phyloP scores from a whole-genome alignment of 2,797 vertebrate genomes.

The Labeo calbasu region DNA sequence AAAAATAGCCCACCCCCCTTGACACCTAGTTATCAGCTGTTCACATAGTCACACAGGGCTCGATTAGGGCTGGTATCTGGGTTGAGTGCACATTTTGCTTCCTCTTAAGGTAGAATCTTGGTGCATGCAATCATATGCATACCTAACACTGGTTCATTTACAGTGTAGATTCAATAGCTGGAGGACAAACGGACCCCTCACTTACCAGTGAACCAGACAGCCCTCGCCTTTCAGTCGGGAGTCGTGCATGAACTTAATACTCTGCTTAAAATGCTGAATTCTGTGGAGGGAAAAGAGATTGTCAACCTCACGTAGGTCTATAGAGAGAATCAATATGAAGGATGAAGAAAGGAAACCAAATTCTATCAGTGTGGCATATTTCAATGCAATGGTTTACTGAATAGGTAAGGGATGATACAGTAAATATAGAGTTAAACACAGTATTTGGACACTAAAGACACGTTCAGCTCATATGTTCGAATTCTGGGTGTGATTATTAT shows the following conservation, averaged over 20 bases:
- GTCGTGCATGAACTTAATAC: conserved; percentile 92
- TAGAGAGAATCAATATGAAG: not conserved
- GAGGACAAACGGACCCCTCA: not conserved
- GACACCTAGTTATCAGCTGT: conserved; percentile 56
- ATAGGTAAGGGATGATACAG: too few species aligned
- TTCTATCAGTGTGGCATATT: not conserved
- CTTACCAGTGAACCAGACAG: conserved; percentile 95
- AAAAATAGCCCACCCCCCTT: conserved; percentile 66
- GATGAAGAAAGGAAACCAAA: not conserved
- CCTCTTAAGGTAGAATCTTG: not conserved
- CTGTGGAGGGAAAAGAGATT: conserved; percentile 68
- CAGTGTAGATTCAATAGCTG: not conserved
- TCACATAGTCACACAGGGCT: conserved; percentile 45
- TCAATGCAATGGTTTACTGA: not conserved
- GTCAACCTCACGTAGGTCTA: not conserved
- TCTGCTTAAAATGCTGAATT: conserved; percentile 93
- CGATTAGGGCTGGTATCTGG: conserved; percentile 52
- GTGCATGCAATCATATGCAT: not conserved
- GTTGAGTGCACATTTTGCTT: conserved; percentile 19
- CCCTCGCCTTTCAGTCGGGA: conserved; percentile 89
- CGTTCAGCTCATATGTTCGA: not conserved
- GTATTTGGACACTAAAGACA: too few species aligned
- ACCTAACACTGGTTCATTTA: not conserved
- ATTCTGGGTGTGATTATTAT: not conserved
- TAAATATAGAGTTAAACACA: too few species aligned